Conservation (phyloP, 2,113 vertebrate genomes). For the Parotia lawesii region DNA sequence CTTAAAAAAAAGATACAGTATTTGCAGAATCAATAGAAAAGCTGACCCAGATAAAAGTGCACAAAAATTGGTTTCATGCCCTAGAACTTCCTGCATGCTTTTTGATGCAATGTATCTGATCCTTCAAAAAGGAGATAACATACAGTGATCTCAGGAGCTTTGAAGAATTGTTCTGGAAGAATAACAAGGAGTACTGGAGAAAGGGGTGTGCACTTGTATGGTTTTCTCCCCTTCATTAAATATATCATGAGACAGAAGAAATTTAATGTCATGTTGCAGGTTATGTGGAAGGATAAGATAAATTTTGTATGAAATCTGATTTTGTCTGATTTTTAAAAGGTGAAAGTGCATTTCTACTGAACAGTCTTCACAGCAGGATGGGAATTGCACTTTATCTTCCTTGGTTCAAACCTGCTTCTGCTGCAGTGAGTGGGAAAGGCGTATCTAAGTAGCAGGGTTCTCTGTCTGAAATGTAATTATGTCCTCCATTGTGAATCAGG, state of each 20-base stretch:
- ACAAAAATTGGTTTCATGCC: slow-evolving; percentile 61
- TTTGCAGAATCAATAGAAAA: slow-evolving; percentile 57
- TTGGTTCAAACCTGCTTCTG: background rate
- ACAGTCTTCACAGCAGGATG: background rate
- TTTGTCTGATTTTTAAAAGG: background rate
- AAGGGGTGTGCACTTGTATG: background rate
- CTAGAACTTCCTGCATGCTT: slow-evolving; percentile 52
- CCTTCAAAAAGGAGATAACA: slow-evolving; percentile 45
- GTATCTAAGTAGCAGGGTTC: background rate
- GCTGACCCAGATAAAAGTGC: slow-evolving; percentile 56
- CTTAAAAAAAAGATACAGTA: background rate
- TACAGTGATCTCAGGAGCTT: slow-evolving; percentile 46
- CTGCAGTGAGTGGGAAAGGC: background rate
- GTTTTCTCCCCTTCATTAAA: background rate
- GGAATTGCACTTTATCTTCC: background rate
- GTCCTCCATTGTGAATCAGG: background rate
- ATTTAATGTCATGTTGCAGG: background rate
- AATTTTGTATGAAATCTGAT: background rate
- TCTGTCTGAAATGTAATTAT: background rate
- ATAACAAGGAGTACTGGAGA: slow-evolving; percentile 27
- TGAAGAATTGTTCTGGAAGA: slow-evolving; percentile 54
- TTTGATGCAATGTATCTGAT: slow-evolving; percentile 54
- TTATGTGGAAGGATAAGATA: background rate
- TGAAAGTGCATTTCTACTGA: background rate
- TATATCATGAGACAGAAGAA: background rate